Percentiles rank a stretch among this genome's conserved stretches.
Conservation (phyloP, 2,888 invertebrate genomes). For the Aspidapion aeneum region DNA sequence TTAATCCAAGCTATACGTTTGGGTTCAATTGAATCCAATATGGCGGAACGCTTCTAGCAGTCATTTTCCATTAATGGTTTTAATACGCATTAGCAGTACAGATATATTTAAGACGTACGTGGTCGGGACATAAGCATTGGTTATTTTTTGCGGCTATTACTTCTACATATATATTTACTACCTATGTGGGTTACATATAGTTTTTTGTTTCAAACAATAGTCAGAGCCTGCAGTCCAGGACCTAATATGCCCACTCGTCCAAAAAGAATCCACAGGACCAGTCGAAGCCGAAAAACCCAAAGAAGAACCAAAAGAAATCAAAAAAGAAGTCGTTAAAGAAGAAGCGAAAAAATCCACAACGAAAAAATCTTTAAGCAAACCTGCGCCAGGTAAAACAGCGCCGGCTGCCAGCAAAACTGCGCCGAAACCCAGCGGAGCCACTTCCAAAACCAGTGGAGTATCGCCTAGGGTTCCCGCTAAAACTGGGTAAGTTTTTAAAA, state of each 20-base stretch:
- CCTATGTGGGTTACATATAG: too few relatives aligned
- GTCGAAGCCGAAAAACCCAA: constrained; percentile 9
- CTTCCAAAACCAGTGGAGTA: constrained; percentile 10
- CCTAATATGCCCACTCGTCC: not conserved
- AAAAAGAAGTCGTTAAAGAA: constrained; percentile 21
- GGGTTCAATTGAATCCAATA: too few relatives aligned
- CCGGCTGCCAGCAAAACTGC: constrained; percentile 27
- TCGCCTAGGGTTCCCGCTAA: constrained; percentile 20
- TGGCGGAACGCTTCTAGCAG: too few relatives aligned
- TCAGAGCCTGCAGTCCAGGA: constrained; percentile 16
- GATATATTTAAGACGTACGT: too few relatives aligned
- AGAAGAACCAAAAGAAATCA: constrained; percentile 9
- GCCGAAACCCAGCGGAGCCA: not conserved
- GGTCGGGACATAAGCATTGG: too few relatives aligned
- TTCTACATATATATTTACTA: too few relatives aligned
- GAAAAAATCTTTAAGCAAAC: constrained; percentile 19
- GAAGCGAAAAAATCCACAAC: constrained; percentile 27
- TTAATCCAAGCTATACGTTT: too few relatives aligned
- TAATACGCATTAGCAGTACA: too few relatives aligned
- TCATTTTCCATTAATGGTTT: too few relatives aligned
- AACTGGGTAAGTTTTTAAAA: constrained; percentile 22
- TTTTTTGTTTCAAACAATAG: too few relatives aligned
- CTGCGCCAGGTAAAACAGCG: constrained; percentile 16
- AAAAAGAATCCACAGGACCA: not conserved
- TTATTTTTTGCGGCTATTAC: too few relatives aligned